Evolutionary conservation across 2,888 invertebrate genomes (phyloP).

Genomic region (Andrena flavipes): DNA sequence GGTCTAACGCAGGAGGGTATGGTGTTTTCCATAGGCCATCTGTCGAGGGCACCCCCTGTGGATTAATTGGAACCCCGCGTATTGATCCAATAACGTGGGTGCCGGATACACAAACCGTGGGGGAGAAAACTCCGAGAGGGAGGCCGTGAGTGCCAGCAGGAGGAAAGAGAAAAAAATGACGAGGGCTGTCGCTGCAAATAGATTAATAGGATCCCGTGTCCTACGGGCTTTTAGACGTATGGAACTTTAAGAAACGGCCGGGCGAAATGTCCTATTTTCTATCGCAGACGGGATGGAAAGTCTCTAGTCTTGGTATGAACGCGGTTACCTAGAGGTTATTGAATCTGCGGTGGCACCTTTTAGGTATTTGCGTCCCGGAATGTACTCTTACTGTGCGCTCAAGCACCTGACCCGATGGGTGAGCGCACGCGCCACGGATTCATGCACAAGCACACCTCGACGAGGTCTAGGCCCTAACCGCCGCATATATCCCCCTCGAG

Average conservation of each 20-base stretch:
- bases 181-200: neutral
- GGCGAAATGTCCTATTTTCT: neutral
- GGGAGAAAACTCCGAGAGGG: slow-evolving; percentile 62
- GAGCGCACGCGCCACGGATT: neutral
- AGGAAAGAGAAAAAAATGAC: slow-evolving; percentile 6
- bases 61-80: slow-evolving; percentile 81
- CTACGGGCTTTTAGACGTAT: neutral
- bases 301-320: neutral
- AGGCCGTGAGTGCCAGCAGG: slow-evolving; percentile 39
- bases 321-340: slow-evolving; percentile 6
- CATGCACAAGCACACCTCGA: neutral
- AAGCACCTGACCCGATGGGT: slow-evolving; percentile 22
- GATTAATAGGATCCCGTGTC: neutral
- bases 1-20: slow-evolving; percentile 64
- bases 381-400: neutral
- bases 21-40: slow-evolving; percentile 79
- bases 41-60: slow-evolving; percentile 79
- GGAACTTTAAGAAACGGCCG: neutral
- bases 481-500: slow-evolving; percentile 1
- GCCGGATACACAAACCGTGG: slow-evolving; percentile 67
- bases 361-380: neutral
- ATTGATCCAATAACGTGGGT: slow-evolving; percentile 80
- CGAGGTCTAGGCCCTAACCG: slow-evolving; percentile 12
- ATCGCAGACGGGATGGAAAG: neutral
- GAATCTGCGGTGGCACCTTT: slow-evolving; percentile 4